Evolutionary conservation across 2,888 invertebrate genomes (phyloP).

Genomic region (Diadegma fenestrale): DNA sequence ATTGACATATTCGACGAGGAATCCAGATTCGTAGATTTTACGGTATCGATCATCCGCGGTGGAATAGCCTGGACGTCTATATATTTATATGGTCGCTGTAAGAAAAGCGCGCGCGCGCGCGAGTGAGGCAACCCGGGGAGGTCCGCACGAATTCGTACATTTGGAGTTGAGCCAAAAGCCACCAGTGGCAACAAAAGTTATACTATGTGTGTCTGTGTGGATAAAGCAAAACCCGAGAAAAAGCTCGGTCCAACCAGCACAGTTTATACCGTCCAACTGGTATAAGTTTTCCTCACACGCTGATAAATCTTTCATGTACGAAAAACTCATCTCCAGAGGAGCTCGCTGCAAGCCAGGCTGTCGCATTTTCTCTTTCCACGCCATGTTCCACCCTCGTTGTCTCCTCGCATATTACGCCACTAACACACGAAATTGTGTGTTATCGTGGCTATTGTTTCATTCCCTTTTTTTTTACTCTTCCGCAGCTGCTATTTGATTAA

Average conservation of each 20-base stretch:
- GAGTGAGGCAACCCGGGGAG: constrained; percentile 71
- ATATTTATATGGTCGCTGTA: constrained; percentile 63
- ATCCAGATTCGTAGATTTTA: not conserved
- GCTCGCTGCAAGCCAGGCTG: not conserved
- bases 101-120: constrained; percentile 68
- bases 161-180: constrained; percentile 64
- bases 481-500: constrained; percentile 35
- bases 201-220: constrained; percentile 14
- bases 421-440: constrained; percentile 35
- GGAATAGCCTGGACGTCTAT: not conserved
- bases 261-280: constrained; percentile 15
- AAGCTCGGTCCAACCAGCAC: constrained; percentile 35
- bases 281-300: constrained; percentile 27
- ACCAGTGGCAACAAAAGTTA: constrained; percentile 34
- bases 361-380: constrained; percentile 24
- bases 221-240: constrained; percentile 47
- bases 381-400: constrained; percentile 9
- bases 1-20: not conserved
- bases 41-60: constrained; percentile 1
- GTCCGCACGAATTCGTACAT: constrained; percentile 71
- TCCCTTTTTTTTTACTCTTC: constrained; percentile 27
- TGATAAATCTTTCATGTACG: constrained; percentile 51
- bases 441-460: constrained; percentile 22
- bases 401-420: constrained; percentile 25
- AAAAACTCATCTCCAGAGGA: constrained; percentile 41